Conservation (phyloP, 2,888 invertebrate genomes). For the Euspilapteryx auroguttella region DNA sequence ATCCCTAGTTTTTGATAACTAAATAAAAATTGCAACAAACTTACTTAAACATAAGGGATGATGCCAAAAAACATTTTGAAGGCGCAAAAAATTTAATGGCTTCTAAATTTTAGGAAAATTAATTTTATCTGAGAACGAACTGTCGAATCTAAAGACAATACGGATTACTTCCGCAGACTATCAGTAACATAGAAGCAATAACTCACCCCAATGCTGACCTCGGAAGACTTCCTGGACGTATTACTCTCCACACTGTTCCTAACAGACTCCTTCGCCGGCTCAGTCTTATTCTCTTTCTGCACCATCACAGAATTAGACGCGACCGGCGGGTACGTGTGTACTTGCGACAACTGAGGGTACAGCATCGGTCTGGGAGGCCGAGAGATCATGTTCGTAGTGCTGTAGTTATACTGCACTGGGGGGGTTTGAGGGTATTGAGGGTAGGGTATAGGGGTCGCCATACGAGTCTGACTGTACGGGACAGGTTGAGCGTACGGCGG, state of each 20-base stretch:
- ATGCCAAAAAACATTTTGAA: no score
- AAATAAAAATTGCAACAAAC: no score
- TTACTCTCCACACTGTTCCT: constrained; percentile 22
- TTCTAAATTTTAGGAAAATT: no score
- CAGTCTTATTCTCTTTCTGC: constrained; percentile 8
- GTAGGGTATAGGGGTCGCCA: not conserved
- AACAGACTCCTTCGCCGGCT: constrained; percentile 20
- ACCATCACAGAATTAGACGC: constrained; percentile 4
- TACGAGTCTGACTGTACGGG: not conserved
- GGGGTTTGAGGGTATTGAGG: constrained; percentile 10
- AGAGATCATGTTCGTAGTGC: constrained; percentile 42
- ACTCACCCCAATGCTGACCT: constrained; percentile 30
- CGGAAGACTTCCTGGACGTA: constrained; percentile 28
- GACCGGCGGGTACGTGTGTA: constrained; percentile 25
- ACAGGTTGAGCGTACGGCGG: constrained; percentile 8
- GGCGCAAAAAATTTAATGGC: no score
- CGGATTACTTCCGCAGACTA: constrained; percentile 46
- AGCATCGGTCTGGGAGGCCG: constrained; percentile 28
- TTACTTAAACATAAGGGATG: no score
- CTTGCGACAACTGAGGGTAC: constrained; percentile 32
- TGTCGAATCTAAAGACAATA: no score
- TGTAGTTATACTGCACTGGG: constrained; percentile 25
- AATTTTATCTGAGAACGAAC: no score
- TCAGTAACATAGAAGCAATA: not conserved
- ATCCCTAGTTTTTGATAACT: no score